Conservation (phyloP, 2,888 invertebrate species). For the Thereva unica region DNA sequence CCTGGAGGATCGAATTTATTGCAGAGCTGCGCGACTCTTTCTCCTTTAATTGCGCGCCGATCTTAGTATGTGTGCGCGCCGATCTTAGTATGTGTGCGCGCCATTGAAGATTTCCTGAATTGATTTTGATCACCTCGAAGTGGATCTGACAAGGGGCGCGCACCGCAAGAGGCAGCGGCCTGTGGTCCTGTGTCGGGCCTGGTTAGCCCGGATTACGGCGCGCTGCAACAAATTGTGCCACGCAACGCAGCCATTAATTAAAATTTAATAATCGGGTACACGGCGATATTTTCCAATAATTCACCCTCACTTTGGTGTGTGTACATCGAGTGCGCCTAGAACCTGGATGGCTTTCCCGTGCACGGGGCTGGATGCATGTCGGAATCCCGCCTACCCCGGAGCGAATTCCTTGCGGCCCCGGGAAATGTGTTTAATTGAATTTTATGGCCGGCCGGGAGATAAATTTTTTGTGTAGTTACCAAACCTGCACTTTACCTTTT, state of each 20-base stretch:
- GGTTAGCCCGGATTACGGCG: constrained; percentile 23
- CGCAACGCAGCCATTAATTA: constrained; percentile 38
- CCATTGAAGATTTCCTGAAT: constrained; percentile 35
- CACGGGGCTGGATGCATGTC: background rate
- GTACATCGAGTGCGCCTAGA: no score
- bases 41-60: constrained; percentile 28
- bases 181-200: background rate
- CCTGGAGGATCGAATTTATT: constrained; percentile 13
- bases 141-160: constrained; percentile 11
- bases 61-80: constrained; percentile 6
- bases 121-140: constrained; percentile 30
- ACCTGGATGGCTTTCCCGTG: no score
- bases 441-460: constrained; percentile 16
- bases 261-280: constrained; percentile 37
- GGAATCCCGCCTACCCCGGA: constrained; percentile 12
- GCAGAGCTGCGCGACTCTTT: constrained; percentile 5
- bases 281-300: constrained; percentile 31
- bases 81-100: constrained; percentile 10
- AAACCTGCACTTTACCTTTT: no score
- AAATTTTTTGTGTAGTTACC: background rate
- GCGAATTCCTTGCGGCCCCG: constrained; percentile 23
- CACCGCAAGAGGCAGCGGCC: constrained; percentile 6
- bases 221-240: constrained; percentile 35
- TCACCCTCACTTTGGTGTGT: constrained; percentile 15
- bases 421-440: constrained; percentile 32